Evolutionary conservation across 2,888 invertebrate species (phyloP).

Genomic region (Campoplex capitator): DNA sequence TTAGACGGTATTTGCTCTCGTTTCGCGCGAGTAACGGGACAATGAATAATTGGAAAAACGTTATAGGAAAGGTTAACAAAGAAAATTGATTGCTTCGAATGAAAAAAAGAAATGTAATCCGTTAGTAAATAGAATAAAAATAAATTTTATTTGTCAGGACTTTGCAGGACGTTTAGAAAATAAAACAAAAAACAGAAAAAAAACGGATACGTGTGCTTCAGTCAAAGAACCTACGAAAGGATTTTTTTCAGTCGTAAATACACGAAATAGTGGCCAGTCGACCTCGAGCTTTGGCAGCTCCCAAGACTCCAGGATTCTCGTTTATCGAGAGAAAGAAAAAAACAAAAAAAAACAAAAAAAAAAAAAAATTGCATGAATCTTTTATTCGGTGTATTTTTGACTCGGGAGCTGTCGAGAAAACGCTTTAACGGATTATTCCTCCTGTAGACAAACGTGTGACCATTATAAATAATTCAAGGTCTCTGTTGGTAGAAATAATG

Average conservation of each 20-base stretch:
- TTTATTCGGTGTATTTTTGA: conserved; percentile 26
- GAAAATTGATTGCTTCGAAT: neutral
- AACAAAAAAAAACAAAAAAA: neutral
- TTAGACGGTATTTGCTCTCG: conserved; percentile 36
- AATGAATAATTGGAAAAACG: conserved; percentile 2
- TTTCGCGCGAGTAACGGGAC: conserved; percentile 44
- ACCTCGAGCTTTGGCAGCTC: neutral
- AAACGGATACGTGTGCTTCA: neutral
- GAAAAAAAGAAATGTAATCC: neutral
- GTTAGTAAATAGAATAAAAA: neutral
- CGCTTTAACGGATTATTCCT: conserved; percentile 2
- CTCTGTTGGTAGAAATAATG: conserved; percentile 39
- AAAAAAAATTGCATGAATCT: conserved; percentile 32
- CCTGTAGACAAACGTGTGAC: conserved; percentile 21
- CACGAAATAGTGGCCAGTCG: conserved; percentile 2
- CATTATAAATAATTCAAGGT: conserved; percentile 73
- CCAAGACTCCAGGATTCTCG: conserved; percentile 29
- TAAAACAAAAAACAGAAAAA: neutral
- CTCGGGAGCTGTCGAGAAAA: conserved; percentile 44
- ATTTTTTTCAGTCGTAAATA: neutral
- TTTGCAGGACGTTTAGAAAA: conserved; percentile 11
- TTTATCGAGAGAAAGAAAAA: too few relatives aligned
- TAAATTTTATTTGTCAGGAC: neutral
- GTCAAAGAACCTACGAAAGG: neutral
- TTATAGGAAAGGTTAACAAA: neutral